These are phyloP conservation scores for Circaetus gallicus DNA, from an alignment of 2,113 vertebrate genomes.

Conservation along the genomic window DNA sequence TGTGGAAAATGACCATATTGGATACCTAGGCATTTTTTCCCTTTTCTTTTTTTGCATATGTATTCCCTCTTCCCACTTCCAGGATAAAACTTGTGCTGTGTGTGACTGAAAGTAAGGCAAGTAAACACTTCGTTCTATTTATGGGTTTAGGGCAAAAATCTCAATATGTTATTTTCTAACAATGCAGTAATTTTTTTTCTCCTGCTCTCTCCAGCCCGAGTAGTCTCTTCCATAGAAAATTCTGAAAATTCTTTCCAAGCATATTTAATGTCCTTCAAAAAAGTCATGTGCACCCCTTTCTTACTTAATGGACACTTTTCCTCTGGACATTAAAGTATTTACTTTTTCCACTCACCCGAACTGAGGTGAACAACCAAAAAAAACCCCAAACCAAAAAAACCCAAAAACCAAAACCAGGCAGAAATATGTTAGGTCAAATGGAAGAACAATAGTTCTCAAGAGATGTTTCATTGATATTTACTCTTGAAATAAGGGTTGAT, in stretches of 20 bases:
- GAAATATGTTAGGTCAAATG: not conserved
- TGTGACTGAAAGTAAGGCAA: not conserved
- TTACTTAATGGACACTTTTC: not conserved
- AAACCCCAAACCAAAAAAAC: not conserved
- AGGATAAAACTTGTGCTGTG: not conserved
- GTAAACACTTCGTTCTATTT: not conserved
- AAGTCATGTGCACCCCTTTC: rapidly evolving
- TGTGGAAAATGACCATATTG: not conserved
- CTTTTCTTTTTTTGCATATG: not conserved
- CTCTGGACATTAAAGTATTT: not conserved
- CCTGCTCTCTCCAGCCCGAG: not conserved
- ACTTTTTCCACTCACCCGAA: not conserved
- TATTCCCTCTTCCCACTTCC: not conserved
- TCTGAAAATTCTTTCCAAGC: not conserved
- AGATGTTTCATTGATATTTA: not conserved
- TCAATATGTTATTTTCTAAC: not conserved
- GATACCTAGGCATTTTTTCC: not conserved
- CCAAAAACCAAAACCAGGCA: not conserved
- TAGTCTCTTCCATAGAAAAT: not conserved
- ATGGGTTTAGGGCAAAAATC: not conserved
- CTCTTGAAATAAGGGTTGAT: not conserved
- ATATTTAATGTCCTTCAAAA: not conserved
- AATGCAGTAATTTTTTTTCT: not conserved
- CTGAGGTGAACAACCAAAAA: not conserved
- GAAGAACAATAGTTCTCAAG: not conserved